These are phyloP conservation scores for Musca vetustissima DNA, from an alignment of 1,140 invertebrate species.

Conservation along the genomic window DNA sequence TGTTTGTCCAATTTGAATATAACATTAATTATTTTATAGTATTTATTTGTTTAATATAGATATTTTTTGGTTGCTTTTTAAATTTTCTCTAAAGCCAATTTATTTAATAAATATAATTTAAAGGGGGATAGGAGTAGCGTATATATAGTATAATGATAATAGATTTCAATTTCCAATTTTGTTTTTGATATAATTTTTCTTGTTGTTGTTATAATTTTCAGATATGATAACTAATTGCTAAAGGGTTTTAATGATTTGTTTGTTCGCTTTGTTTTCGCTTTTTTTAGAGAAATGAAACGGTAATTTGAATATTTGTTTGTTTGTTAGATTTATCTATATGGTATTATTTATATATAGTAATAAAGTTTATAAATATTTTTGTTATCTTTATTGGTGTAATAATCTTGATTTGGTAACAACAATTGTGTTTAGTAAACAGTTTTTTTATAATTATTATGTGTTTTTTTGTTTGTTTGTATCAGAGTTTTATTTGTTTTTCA, in stretches of 20 bases:
- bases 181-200: background rate
- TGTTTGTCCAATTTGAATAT: conserved; percentile 6
- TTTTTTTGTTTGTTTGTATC: background rate
- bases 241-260: background rate
- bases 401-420: background rate
- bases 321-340: conserved; percentile 10
- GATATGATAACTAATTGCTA: conserved; percentile 20
- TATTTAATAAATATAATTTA: conserved; percentile 12
- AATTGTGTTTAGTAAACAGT: background rate
- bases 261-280: background rate
- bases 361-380: conserved; percentile 7
- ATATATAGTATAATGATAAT: too few species aligned
- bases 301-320: too few species aligned
- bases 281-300: too few species aligned
- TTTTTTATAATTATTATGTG: background rate
- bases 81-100: conserved; percentile 17
- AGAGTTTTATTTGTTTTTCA: background rate
- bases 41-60: conserved; percentile 2
- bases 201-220: conserved; percentile 2
- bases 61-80: conserved; percentile 7
- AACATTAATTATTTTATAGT: too few species aligned
- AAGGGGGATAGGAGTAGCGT: too few species aligned
- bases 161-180: too few species aligned
- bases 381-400: background rate
- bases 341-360: too few species aligned